phyloP scores from a whole-genome alignment of 2,888 invertebrate species.

The Dendrolimus pini region DNA sequence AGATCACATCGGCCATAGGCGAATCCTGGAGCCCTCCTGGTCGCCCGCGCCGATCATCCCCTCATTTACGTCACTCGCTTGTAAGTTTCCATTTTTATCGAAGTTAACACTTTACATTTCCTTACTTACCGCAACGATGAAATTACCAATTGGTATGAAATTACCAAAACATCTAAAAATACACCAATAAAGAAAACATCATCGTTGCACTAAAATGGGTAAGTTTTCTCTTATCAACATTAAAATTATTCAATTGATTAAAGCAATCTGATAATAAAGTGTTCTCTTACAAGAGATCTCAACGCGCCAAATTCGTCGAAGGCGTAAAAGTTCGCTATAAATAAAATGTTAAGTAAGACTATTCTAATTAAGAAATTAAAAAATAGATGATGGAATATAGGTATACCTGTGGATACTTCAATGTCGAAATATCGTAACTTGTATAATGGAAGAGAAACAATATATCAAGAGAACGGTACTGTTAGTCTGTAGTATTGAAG shows the following conservation, averaged over 20 bases:
- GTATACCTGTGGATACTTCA: no score
- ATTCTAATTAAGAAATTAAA: no score
- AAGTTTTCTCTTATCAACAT: no score
- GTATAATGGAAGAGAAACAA: no score
- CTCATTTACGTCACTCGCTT: neutral
- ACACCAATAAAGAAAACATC: neutral
- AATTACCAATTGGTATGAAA: neutral
- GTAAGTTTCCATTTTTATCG: neutral
- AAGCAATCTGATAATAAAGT: neutral
- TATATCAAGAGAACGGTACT: no score
- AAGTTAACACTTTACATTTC: neutral
- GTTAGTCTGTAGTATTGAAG: no score
- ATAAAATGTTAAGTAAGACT: no score
- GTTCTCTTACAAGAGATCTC: neutral
- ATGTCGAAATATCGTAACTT: no score
- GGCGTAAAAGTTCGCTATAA: no score
- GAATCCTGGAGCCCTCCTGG: slow-evolving; percentile 10
- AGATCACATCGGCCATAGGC: slow-evolving; percentile 17
- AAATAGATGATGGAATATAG: no score
- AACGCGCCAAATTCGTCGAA: neutral
- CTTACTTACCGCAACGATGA: neutral
- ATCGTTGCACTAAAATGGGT: no score
- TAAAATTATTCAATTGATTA: neutral
- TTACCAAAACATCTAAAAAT: neutral
- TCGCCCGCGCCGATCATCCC: slow-evolving; percentile 31